These are phyloP conservation scores for Paguma larvata DNA, from an alignment of 2,797 vertebrate species.

Conservation along the genomic window DNA sequence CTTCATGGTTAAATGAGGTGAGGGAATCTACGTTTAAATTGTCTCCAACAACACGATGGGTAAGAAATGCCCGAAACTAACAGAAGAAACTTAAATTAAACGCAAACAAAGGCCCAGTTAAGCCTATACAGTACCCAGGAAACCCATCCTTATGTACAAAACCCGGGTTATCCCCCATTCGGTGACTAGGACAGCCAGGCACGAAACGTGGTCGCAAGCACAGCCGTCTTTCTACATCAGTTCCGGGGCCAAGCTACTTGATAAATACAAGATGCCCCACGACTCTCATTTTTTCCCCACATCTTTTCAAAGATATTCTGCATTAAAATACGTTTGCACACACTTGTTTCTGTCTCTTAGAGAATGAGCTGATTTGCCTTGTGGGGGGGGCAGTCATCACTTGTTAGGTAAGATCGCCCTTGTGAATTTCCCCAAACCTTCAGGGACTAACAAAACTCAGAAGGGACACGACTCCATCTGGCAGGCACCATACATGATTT, in stretches of 20 bases:
- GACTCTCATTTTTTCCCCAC: not conserved
- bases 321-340: not conserved
- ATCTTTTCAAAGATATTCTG: constrained; percentile 37
- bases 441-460: not conserved
- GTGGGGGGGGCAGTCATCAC: not conserved
- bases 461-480: not conserved
- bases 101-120: not conserved
- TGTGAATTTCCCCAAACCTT: not conserved
- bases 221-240: not conserved
- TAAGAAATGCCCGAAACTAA: constrained; percentile 19
- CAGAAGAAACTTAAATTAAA: constrained; percentile 13
- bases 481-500: not conserved
- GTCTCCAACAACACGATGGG: not conserved
- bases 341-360: not conserved
- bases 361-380: constrained; percentile 18
- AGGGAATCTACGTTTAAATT: constrained; percentile 13
- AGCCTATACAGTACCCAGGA: not conserved
- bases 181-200: not conserved
- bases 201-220: not conserved
- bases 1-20: not conserved
- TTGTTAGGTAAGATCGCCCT: not conserved
- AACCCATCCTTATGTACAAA: not conserved
- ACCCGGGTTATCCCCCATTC: not conserved
- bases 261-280: not conserved
- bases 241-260: not conserved